These are phyloP conservation scores for Nasonia longicornis DNA, from an alignment of 1,140 invertebrate species.

Conservation along the genomic window DNA sequence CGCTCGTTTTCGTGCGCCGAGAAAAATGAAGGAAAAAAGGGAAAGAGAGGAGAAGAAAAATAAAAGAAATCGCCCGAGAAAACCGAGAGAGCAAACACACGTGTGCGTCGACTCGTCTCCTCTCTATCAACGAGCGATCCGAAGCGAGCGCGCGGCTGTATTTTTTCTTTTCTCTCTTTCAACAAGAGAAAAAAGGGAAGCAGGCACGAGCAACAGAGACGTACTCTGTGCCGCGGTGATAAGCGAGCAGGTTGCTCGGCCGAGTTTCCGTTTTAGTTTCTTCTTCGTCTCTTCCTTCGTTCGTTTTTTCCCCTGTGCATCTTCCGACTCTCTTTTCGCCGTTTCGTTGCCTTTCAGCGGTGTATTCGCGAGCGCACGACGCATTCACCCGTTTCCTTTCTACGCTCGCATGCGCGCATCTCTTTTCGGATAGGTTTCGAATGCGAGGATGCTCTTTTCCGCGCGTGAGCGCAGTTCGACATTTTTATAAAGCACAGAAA, in stretches of 20 bases:
- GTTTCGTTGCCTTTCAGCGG: neutral
- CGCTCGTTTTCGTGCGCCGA: neutral
- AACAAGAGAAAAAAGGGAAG: neutral
- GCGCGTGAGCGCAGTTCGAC: neutral
- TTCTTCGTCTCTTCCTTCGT: neutral
- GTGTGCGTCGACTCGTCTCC: neutral
- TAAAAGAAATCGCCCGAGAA: neutral
- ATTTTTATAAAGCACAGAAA: neutral
- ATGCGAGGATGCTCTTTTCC: neutral
- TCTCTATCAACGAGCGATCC: neutral
- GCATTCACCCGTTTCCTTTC: neutral
- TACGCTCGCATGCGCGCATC: neutral
- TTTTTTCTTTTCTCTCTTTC: neutral
- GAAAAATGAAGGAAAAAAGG: neutral
- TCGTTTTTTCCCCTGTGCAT: neutral
- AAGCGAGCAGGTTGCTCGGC: constrained; percentile 27
- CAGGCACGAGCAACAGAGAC: neutral
- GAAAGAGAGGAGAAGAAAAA: neutral
- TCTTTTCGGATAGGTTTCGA: neutral
- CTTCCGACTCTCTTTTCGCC: neutral
- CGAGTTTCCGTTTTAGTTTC: constrained; percentile 8
- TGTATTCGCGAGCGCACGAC: neutral
- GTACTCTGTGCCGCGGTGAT: constrained; percentile 9
- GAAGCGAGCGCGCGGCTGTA: neutral
- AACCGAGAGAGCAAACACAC: constrained; percentile 11